These are phyloP conservation scores for Thamnaconus septentrionalis DNA, from an alignment of 2,113 vertebrate genomes.

Conservation along the genomic window DNA sequence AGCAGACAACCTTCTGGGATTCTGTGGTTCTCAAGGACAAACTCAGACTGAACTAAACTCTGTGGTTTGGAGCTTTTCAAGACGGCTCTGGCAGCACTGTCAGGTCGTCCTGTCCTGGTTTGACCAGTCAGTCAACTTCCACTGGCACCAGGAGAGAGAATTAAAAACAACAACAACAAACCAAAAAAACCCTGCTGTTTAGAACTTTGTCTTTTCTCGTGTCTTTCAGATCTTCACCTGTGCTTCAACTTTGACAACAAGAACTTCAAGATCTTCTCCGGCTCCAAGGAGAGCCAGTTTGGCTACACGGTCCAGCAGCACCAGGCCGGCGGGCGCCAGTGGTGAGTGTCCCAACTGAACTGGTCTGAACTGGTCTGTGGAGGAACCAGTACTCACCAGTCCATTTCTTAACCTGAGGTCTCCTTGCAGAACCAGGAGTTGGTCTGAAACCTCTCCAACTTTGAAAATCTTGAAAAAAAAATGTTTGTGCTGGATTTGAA, in stretches of 20 bases:
- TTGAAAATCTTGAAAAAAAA: too few relatives aligned
- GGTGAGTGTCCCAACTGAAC: conserved; percentile 72
- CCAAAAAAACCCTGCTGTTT: neutral
- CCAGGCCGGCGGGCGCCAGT: conserved; percentile 83
- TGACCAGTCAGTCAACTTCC: too few relatives aligned
- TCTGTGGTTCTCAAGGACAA: too few relatives aligned
- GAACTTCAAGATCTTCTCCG: conserved; percentile 80
- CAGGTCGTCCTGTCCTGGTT: too few relatives aligned
- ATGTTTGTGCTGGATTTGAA: too few relatives aligned
- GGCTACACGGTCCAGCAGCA: conserved; percentile 95
- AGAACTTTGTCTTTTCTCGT: neutral
- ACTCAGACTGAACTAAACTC: too few relatives aligned
- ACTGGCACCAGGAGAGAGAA: too few relatives aligned
- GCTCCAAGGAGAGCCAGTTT: conserved; percentile 84
- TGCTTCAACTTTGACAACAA: conserved; percentile 89
- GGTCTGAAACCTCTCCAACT: neutral
- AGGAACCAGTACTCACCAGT: neutral
- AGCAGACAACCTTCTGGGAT: too few relatives aligned
- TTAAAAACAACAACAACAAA: too few relatives aligned
- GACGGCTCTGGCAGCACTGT: too few relatives aligned
- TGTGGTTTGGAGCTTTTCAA: too few relatives aligned
- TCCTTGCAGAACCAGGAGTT: neutral
- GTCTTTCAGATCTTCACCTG: conserved; percentile 74
- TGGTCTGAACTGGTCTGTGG: neutral
- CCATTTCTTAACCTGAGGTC: neutral